A percentile compares a stretch with the other conserved stretches of the same genome.
phyloP scores from a whole-genome alignment of 2,797 vertebrate genomes.

The Rhodeus uyekii region DNA sequence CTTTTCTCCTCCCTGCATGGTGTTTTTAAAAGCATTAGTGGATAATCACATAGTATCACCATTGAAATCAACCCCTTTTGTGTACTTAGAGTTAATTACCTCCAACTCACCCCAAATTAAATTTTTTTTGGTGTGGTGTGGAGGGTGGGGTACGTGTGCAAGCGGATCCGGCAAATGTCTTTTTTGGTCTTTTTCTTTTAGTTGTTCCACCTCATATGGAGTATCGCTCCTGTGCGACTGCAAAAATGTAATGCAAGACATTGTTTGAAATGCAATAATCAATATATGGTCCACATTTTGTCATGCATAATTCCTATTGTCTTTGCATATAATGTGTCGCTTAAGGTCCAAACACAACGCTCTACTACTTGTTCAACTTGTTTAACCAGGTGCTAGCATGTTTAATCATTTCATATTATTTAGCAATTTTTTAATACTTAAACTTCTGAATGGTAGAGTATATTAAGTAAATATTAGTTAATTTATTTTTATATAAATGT shows the following conservation, averaged over 20 bases:
- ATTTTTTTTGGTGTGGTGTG: conserved; percentile 44
- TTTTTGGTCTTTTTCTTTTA: conserved; percentile 24
- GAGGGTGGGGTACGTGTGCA: conserved; percentile 8
- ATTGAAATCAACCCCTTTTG: conserved; percentile 70
- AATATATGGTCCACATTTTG: conserved; percentile 16
- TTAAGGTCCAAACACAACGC: background rate
- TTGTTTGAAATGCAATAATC: conserved; percentile 25
- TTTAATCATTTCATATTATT: background rate
- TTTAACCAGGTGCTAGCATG: background rate
- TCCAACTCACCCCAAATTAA: conserved; percentile 62
- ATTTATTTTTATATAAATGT: too few relatives aligned
- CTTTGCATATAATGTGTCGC: background rate
- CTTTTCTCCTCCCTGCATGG: conserved; percentile 60
- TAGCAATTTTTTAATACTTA: too few relatives aligned
- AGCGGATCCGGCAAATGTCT: conserved; percentile 17
- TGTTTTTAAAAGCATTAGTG: conserved; percentile 76
- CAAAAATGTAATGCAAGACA: conserved; percentile 42
- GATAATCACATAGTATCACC: conserved; percentile 72
- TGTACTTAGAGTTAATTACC: conserved; percentile 69
- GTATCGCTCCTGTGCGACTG: background rate
- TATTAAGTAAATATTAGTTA: too few relatives aligned
- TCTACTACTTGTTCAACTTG: background rate
- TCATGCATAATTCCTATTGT: conserved; percentile 12
- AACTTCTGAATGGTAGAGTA: too few relatives aligned
- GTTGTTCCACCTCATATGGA: conserved; percentile 6